Base-by-base conservation (phyloP, 2,113 vertebrate species). In the Ariopsis seemanni region DNA sequence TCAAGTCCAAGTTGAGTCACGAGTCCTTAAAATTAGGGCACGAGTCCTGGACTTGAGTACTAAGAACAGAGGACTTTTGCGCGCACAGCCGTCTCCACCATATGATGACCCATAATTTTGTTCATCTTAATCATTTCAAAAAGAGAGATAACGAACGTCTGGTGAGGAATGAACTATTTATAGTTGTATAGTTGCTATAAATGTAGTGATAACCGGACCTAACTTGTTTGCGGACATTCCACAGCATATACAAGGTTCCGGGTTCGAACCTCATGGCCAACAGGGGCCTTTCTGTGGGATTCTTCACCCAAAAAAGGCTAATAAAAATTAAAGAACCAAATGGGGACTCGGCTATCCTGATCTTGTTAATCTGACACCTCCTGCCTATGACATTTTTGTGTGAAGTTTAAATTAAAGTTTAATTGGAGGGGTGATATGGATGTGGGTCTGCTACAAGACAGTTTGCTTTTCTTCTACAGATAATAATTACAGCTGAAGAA, bases 401-500 rank as follows among this genome's bases (percentile, higher is more conserved):
- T 83, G 82, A 83, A 25, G 14, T 82, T 11, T 63, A 62, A 63
- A n/a, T 2, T 30, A 7, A 58, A 62, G 34, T 25, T 80, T 81
- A 81, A 86, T 67, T 83, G 8, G 57, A 82, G 53, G 50, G 34
- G n/a, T 34, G 30, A 57, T 82, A 50, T 74, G 25, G 15, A 83
- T 65, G 20, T 52, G 18, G 10, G 42, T 27, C n/a, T 75, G 67
- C 5, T 7, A 83, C 42, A 72, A 20, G 42, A 25, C 42, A 83
- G 63, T 7, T 62, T 22, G 30, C 14, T 67, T 27, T 25, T 71
- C 18, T 50, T 63, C 11, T 82, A 2, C 74, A 83, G 27, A 81
- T 87, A 81, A 65, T 83, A 71, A 87, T 83, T 83, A 82, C 58
- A 52, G 27, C 50, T 48, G 48, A 67, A 83, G 48, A 20, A 48